phyloP scores from a whole-genome alignment of 92 coral and sea anemone genomes.

The Palythoa grandiflora region DNA sequence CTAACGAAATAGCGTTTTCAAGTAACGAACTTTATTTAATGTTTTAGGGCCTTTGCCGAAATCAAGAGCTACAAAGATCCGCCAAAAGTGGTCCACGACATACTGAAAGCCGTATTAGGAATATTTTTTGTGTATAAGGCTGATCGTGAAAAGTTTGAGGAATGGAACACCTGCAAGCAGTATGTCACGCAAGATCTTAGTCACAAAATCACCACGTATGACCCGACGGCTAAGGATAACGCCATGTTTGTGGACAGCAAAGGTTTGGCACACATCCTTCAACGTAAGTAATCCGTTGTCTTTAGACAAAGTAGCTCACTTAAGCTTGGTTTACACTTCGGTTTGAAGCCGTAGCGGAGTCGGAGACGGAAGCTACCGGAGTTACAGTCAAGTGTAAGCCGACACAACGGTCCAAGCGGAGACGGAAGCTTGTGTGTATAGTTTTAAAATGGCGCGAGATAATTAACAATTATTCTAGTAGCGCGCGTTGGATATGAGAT shows the following conservation, averaged over 20 bases:
- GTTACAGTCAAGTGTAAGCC: too few species aligned
- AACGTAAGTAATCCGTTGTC: conserved; percentile 61
- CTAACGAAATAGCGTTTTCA: not conserved
- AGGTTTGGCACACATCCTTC: conserved; percentile 78
- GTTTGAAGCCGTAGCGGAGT: too few species aligned
- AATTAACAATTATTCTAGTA: too few species aligned
- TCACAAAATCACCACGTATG: conserved; percentile 85
- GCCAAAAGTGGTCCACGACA: conserved; percentile 95
- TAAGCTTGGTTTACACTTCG: too few species aligned
- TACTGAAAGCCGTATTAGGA: conserved; percentile 92
- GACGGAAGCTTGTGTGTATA: too few species aligned
- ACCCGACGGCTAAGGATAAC: conserved; percentile 87
- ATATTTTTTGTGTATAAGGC: conserved; percentile 71
- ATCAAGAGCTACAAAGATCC: conserved; percentile 99
- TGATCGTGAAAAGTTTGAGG: conserved; percentile 76
- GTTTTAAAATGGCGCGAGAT: too few species aligned
- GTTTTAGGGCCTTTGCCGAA: conserved; percentile 94
- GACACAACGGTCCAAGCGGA: too few species aligned
- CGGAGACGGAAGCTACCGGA: too few species aligned
- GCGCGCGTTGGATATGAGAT: too few species aligned
- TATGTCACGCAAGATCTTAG: conserved; percentile 89
- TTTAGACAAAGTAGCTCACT: not conserved
- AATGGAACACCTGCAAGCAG: conserved; percentile 93
- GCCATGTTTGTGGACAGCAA: conserved; percentile 83
- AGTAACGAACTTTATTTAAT: not conserved